Conservation (phyloP, 2,888 invertebrate genomes). For the Opisthograptis luteolata region DNA sequence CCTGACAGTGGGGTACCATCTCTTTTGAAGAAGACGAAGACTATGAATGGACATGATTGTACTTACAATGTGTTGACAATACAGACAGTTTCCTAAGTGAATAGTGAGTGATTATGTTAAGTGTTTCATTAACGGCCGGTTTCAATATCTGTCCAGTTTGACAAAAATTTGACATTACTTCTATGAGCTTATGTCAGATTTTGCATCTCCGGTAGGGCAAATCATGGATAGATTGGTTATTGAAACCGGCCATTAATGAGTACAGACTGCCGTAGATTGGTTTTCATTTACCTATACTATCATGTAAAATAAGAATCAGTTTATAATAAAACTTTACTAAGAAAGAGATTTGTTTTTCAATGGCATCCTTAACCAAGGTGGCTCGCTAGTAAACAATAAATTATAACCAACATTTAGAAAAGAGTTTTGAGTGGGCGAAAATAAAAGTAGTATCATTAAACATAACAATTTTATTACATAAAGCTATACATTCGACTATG, state of each 20-base stretch:
- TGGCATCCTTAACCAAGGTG: too few species aligned
- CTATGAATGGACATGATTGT: slow-evolving; percentile 76
- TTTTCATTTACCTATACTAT: background rate
- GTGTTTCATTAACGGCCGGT: too few species aligned
- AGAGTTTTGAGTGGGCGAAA: too few species aligned
- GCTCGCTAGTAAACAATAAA: too few species aligned
- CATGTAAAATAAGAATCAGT: background rate
- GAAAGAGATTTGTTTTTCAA: background rate
- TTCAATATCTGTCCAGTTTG: too few species aligned
- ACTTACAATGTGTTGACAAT: slow-evolving; percentile 1
- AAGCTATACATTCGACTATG: slow-evolving; percentile 1
- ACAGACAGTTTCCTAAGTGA: slow-evolving; percentile 12
- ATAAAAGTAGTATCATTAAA: slow-evolving; percentile 3
- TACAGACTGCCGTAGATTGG: slow-evolving; percentile 9
- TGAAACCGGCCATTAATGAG: too few species aligned
- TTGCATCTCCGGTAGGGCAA: too few species aligned
- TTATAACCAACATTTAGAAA: too few species aligned
- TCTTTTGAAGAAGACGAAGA: slow-evolving; percentile 77
- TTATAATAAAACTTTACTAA: background rate
- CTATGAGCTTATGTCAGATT: too few species aligned
- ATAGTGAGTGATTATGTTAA: slow-evolving; percentile 16
- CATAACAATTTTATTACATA: slow-evolving; percentile 22
- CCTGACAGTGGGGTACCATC: slow-evolving; percentile 82
- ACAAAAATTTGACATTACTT: too few species aligned
- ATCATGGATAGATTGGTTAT: too few species aligned